Percentiles rank a stretch among this genome's conserved stretches.
Evolutionary conservation across 2,888 invertebrate genomes (phyloP).

Genomic region (Synanthedon andrenaeformis): DNA sequence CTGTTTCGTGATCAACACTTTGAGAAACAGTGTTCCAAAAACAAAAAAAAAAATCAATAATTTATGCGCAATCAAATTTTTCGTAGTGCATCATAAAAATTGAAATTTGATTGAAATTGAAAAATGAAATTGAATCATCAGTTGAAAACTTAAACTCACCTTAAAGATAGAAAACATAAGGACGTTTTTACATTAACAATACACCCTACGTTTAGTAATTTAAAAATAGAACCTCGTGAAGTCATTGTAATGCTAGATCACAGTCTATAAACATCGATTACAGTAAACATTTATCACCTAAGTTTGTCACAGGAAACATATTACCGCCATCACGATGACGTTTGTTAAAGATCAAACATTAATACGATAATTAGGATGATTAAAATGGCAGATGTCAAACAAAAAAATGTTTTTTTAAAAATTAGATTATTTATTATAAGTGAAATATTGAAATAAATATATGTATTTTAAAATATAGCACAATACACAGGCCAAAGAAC

Average conservation of each 20-base stretch:
- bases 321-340: constrained; percentile 39
- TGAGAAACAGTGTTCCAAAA: no score
- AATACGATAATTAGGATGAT: constrained; percentile 2
- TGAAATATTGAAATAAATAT: no score
- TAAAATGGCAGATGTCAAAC: no score
- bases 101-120: no score
- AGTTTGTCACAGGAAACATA: constrained; percentile 41
- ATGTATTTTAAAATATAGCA: no score
- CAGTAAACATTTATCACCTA: constrained; percentile 45
- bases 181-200: background rate
- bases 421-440: no score
- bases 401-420: no score
- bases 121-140: no score
- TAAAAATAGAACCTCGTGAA: constrained; percentile 65
- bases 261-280: constrained; percentile 62
- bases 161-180: background rate
- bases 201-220: constrained; percentile 14
- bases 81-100: background rate
- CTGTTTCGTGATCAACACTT: no score
- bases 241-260: constrained; percentile 56
- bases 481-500: no score
- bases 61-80: background rate
- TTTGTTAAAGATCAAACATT: background rate
- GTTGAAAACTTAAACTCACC: background rate
- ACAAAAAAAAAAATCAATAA: no score